phyloP scores from a whole-genome alignment of 2,113 vertebrate genomes.

The Cairina moschata region DNA sequence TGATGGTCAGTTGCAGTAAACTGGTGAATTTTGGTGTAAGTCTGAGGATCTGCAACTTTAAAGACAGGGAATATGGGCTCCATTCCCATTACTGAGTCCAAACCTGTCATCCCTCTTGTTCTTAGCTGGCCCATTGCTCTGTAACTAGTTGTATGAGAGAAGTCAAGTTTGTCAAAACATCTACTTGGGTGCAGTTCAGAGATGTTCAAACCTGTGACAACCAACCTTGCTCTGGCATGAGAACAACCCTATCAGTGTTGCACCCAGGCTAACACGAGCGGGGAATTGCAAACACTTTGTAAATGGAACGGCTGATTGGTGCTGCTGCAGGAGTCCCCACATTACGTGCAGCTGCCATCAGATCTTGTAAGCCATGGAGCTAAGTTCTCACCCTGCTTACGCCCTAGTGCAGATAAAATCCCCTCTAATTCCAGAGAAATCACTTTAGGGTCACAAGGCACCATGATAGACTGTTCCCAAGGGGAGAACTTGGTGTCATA shows the following conservation, averaged over 20 bases:
- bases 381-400: neutral
- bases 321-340: neutral
- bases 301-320: neutral
- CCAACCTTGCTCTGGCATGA: neutral
- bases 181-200: neutral
- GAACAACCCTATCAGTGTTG: neutral
- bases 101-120: neutral
- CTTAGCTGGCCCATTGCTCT: neutral
- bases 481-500: neutral
- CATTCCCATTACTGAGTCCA: neutral
- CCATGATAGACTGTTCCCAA: neutral
- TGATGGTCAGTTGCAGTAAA: fast-evolving
- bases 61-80: neutral
- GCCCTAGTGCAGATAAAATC: neutral
- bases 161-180: neutral
- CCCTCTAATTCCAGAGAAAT: neutral
- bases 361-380: fast-evolving
- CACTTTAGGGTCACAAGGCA: neutral
- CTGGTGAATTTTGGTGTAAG: neutral
- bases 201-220: neutral
- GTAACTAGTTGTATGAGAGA: neutral
- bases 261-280: neutral
- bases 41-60: neutral
- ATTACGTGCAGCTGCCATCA: neutral
- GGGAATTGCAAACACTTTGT: neutral